Percentiles rank a stretch among this genome's conserved stretches.
Conservation (phyloP, 2,888 invertebrate genomes). For the Lagria hirta region DNA sequence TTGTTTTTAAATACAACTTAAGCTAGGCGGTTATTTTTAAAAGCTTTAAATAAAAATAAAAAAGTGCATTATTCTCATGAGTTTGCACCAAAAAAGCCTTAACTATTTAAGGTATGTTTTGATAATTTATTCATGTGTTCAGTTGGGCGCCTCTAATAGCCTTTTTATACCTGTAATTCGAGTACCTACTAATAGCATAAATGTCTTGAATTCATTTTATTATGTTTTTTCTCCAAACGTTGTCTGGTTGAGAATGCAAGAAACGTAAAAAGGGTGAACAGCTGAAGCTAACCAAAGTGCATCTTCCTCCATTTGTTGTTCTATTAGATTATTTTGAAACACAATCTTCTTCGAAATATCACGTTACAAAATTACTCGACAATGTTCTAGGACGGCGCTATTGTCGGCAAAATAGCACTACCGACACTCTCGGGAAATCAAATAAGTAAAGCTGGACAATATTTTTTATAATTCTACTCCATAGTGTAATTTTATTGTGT, state of each 20-base stretch:
- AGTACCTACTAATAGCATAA: constrained; percentile 14
- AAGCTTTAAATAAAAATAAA: too few species aligned
- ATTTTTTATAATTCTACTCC: constrained; percentile 8
- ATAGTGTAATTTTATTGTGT: too few species aligned
- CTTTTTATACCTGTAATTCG: constrained; percentile 20
- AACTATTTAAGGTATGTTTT: too few species aligned
- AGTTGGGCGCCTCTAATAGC: constrained; percentile 1
- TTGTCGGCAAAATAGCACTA: constrained; percentile 26
- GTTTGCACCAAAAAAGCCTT: too few species aligned
- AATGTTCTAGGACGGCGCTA: constrained; percentile 20
- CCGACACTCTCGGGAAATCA: constrained; percentile 32
- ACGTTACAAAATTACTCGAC: constrained; percentile 32
- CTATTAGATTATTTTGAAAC: constrained; percentile 32
- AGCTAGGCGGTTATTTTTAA: too few species aligned
- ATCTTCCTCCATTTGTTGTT: constrained; percentile 30
- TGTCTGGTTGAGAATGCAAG: constrained; percentile 17
- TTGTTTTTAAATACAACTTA: too few species aligned
- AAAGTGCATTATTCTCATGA: too few species aligned
- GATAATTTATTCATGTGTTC: too few species aligned
- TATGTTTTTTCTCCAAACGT: constrained; percentile 23
- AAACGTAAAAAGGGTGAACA: constrained; percentile 28
- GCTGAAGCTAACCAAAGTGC: constrained; percentile 30
- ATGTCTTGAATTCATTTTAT: constrained; percentile 17
- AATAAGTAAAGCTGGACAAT: constrained; percentile 29
- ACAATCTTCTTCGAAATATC: constrained; percentile 33